phyloP scores from a whole-genome alignment of 1,140 invertebrate species.

The Pachyrhynchus sulphureomaculatus region DNA sequence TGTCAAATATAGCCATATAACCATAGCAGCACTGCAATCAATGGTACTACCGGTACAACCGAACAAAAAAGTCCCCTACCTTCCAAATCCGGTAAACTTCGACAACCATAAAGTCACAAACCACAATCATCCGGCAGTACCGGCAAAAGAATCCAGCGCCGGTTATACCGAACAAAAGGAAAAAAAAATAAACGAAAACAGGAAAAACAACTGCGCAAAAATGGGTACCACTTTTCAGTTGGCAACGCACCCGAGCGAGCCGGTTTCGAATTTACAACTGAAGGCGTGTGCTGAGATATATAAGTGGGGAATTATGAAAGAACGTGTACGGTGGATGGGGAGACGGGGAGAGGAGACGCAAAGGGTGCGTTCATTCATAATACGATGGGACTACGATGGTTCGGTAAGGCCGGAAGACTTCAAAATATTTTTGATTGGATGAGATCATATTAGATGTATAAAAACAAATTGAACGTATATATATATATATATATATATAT shows the following conservation, averaged over 20 bases:
- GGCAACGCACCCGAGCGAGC: neutral
- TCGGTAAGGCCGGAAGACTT: conserved; percentile 5
- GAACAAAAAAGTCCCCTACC: neutral
- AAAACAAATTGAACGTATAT: too few species aligned
- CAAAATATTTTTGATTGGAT: too few species aligned
- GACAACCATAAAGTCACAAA: conserved; percentile 17
- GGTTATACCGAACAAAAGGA: neutral
- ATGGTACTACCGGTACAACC: too few species aligned
- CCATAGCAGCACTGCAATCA: too few species aligned
- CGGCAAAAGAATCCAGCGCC: neutral
- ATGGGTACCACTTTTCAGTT: conserved; percentile 1
- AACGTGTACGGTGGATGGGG: conserved; percentile 27
- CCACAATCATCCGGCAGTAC: conserved; percentile 5
- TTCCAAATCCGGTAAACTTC: neutral
- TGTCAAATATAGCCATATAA: too few species aligned
- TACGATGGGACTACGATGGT: conserved; percentile 2
- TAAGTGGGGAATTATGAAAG: conserved; percentile 38
- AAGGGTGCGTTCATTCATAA: conserved; percentile 33
- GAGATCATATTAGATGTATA: too few species aligned
- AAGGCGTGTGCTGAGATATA: conserved; percentile 33
- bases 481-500: too few species aligned
- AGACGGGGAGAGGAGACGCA: conserved; percentile 8
- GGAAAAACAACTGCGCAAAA: conserved; percentile 24
- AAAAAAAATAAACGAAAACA: conserved; percentile 5
- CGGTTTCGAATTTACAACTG: conserved; percentile 38